Percentiles rank a stretch among this genome's conserved stretches.
Conservation (phyloP, 2,888 invertebrate species). For the Bugula neritina region DNA sequence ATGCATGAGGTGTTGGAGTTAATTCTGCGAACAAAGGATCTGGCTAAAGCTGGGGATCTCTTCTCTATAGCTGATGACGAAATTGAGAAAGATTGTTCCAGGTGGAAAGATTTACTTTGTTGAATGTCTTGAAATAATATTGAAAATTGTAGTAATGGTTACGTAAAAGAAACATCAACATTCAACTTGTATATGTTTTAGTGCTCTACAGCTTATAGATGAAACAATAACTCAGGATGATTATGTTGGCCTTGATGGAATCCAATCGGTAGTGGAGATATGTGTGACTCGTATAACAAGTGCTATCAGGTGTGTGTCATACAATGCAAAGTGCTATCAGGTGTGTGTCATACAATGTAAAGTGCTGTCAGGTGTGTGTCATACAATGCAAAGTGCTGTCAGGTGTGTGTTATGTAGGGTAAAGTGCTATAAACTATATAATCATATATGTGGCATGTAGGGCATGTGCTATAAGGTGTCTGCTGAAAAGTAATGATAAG, state of each 20-base stretch:
- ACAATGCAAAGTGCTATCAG: constrained; percentile 78
- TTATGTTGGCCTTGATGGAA: constrained; percentile 79
- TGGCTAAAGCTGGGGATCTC: constrained; percentile 81
- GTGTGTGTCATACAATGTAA: constrained; percentile 47
- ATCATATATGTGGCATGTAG: no score
- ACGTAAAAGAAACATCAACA: not conserved
- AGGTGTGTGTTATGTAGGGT: constrained; percentile 58
- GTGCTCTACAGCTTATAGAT: constrained; percentile 66
- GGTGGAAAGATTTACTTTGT: not conserved
- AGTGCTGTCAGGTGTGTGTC: constrained; percentile 69
- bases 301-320: constrained; percentile 64
- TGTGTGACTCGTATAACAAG: constrained; percentile 84
- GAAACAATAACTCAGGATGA: constrained; percentile 76
- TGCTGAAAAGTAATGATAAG: no score
- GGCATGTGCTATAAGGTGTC: no score
- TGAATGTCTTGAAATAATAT: not conserved
- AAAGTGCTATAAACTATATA: no score
- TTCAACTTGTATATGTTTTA: constrained; percentile 58
- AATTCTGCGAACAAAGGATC: constrained; percentile 80
- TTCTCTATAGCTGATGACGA: constrained; percentile 80
- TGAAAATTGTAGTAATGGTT: not conserved
- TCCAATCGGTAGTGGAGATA: constrained; percentile 90
- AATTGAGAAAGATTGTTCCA: constrained; percentile 56
- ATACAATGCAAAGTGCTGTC: constrained; percentile 71
- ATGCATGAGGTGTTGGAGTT: constrained; percentile 88